These are phyloP conservation scores for Campylomormyrus tamandua DNA, from an alignment of 2,113 vertebrate species.

Conservation along the genomic window DNA sequence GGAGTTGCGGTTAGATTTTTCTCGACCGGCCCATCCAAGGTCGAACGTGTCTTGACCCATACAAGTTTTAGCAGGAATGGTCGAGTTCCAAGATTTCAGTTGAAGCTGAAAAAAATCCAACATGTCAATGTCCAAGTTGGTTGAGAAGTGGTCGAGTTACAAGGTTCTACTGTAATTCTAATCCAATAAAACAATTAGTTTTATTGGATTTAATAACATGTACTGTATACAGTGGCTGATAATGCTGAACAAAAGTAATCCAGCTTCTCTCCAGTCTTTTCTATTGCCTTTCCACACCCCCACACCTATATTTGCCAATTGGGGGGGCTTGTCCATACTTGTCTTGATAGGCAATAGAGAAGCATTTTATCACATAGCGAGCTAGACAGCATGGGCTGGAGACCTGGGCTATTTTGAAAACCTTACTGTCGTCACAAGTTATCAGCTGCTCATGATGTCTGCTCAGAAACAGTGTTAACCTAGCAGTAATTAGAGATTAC, in stretches of 20 bases:
- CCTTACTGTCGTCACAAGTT: background rate
- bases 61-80: no score
- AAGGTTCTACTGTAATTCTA: no score
- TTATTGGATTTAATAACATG: background rate
- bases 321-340: background rate
- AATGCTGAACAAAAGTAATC: background rate
- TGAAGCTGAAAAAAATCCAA: no score
- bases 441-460: background rate
- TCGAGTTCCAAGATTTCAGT: no score
- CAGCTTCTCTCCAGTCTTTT: background rate
- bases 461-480: background rate
- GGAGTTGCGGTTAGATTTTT: no score
- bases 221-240: background rate
- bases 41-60: no score
- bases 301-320: background rate
- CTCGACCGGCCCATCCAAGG: no score
- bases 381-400: background rate
- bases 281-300: background rate
- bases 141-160: no score
- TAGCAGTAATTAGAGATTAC: background rate
- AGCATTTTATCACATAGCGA: background rate
- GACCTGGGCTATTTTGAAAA: background rate
- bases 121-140: no score
- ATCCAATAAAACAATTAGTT: background rate
- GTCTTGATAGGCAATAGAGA: background rate